phyloP scores from a whole-genome alignment of 2,888 invertebrate genomes.

The Napeogenes sylphis region DNA sequence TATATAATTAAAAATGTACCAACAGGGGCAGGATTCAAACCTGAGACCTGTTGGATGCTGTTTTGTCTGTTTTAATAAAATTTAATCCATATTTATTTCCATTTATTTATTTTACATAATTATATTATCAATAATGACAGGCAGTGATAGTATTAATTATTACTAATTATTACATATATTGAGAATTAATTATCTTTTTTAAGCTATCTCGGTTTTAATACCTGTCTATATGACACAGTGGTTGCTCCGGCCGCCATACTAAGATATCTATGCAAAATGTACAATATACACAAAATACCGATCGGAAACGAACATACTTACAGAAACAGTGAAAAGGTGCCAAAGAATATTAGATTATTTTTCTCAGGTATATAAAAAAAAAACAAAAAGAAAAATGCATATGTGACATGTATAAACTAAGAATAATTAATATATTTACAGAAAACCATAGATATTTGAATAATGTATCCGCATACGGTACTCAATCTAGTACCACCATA shows the following conservation, averaged over 20 bases:
- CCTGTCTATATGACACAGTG: constrained; percentile 82
- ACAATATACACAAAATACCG: constrained; percentile 83
- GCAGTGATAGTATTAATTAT: too few species aligned
- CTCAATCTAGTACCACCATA: constrained; percentile 77
- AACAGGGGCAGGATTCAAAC: too few species aligned
- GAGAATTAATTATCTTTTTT: background rate
- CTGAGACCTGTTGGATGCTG: too few species aligned
- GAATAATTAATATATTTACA: constrained; percentile 40
- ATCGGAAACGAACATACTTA: constrained; percentile 81
- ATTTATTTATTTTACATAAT: too few species aligned
- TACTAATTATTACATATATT: too few species aligned
- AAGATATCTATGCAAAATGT: constrained; percentile 82
- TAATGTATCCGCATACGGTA: constrained; percentile 80
- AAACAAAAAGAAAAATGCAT: background rate
- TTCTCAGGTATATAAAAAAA: constrained; percentile 79
- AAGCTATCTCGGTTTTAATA: constrained; percentile 81
- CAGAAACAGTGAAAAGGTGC: constrained; percentile 77
- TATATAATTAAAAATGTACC: too few species aligned
- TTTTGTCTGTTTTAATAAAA: too few species aligned
- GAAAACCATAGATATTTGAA: constrained; percentile 78
- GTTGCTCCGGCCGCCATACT: constrained; percentile 83
- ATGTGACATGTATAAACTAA: too few species aligned
- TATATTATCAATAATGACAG: too few species aligned
- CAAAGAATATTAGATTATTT: constrained; percentile 76
- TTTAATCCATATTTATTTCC: too few species aligned